phyloP scores from a whole-genome alignment of 2,888 invertebrate genomes.

The Drosophila merina region DNA sequence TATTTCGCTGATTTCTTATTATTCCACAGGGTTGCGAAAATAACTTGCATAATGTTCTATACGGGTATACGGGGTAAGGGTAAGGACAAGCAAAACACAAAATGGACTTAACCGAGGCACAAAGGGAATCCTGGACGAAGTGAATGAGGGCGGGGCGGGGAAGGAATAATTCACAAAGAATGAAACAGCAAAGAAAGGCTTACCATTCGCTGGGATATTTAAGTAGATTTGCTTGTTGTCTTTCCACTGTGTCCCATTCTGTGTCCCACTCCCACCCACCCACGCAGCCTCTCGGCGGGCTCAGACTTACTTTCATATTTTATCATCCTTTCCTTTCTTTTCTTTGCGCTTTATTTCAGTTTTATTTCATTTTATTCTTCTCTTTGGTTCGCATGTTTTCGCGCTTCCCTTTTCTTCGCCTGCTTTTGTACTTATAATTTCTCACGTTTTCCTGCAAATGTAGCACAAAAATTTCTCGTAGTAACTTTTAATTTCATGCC shows the following conservation, averaged over 20 bases:
- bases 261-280: conserved; percentile 2
- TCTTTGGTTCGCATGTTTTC: conserved; percentile 40
- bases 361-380: conserved; percentile 42
- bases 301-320: conserved; percentile 59
- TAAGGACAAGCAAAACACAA: conserved; percentile 31
- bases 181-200: conserved; percentile 62
- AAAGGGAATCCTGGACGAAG: conserved; percentile 22
- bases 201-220: conserved; percentile 71
- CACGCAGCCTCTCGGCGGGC: neutral
- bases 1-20: conserved; percentile 57
- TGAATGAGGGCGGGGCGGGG: conserved; percentile 1
- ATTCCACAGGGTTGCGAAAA: conserved; percentile 48
- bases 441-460: conserved; percentile 79
- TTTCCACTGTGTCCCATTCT: conserved; percentile 39
- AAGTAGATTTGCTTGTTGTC: conserved; percentile 75
- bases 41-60: conserved; percentile 36
- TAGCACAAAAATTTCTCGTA: conserved; percentile 77
- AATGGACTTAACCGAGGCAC: conserved; percentile 37
- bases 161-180: conserved; percentile 50
- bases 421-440: conserved; percentile 77
- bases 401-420: conserved; percentile 33
- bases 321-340: conserved; percentile 43
- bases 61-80: conserved; percentile 4
- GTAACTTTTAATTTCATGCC: conserved; percentile 81
- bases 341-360: conserved; percentile 16